Evolutionary conservation across 2,113 vertebrate species (phyloP), one percentile per base, ranked within the genome.

Genomic region (Pygathrix nemaeus): DNA sequence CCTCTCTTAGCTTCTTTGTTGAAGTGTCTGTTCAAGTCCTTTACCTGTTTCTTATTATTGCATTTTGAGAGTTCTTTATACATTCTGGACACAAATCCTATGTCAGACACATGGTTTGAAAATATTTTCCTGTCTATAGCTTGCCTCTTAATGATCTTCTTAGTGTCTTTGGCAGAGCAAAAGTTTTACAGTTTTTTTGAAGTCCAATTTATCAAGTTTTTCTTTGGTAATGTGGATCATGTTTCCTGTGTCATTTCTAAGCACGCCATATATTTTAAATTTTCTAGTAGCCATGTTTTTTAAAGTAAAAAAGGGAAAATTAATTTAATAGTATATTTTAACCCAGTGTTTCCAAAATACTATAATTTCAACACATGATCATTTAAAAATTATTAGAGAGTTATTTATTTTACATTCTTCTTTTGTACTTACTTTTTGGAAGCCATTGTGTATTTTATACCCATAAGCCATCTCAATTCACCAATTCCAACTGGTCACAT

Each of bases 211-310:
- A 61, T 48, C 8, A 59, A 5, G 25, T 81, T 97, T 95, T 76
- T 81, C 55, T 91, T 90, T 75, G 52, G 52, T 55, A 20, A 55
- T 59, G 40, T 32, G 66, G 16, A 12, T 45, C 9, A 4, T 86
- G 57, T 13, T 82, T 87, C 82, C 76, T 75, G 23, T 95, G 40
- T 68, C 11, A 80, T 88, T 86, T 92, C 57, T 83, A 92, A 94
- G 40, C 76, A 21, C 35, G n/a, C 11, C 20, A 38, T 16, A 5
- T 50, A 70, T 59, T 92, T 76, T n/a, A 82, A 59, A 11, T 18
- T 68, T 87, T 96, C n/a, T 13, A 84, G 35, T 27, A 59, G 40
- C 27, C 11, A 17, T 61, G 66, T 30, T 25, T 64, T 30, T 30
- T 14, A 30, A 61, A 30, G 61, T 64, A 64, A 64, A 85, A 32